Percentiles rank a stretch among this genome's conserved stretches.
Conservation (phyloP, 2,113 vertebrate genomes). For the Phocoena phocoena region DNA sequence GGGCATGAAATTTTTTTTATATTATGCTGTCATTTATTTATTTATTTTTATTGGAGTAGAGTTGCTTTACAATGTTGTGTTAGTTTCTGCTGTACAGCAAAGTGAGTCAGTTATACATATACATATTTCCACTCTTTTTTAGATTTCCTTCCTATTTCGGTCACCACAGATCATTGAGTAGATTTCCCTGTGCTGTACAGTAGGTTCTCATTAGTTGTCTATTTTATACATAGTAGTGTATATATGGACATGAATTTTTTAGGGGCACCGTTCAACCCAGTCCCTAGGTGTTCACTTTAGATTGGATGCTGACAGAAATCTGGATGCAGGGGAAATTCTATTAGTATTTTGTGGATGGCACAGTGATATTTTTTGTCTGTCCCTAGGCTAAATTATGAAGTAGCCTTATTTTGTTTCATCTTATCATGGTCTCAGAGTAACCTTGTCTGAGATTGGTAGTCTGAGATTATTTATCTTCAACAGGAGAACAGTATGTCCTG, state of each 20-base stretch:
- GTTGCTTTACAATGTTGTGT: no score
- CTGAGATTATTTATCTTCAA: background rate
- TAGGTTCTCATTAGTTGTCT: no score
- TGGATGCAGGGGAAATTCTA: background rate
- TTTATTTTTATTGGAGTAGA: no score
- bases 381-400: background rate
- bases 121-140: no score
- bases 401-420: constrained; percentile 5
- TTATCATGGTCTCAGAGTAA: background rate
- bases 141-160: no score
- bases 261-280: background rate
- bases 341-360: background rate
- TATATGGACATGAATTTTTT: background rate
- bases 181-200: no score
- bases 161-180: no score
- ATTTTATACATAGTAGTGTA: no score
- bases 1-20: background rate
- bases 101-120: no score
- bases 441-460: background rate
- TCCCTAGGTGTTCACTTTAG: background rate
- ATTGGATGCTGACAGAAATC: background rate
- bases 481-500: background rate
- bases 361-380: background rate
- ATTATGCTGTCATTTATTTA: no score
- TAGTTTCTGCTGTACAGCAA: no score